Percentiles rank a stretch among this genome's conserved stretches.
Evolutionary conservation across 1,140 invertebrate species (phyloP).

Genomic region (Ostrea denselamellosa): DNA sequence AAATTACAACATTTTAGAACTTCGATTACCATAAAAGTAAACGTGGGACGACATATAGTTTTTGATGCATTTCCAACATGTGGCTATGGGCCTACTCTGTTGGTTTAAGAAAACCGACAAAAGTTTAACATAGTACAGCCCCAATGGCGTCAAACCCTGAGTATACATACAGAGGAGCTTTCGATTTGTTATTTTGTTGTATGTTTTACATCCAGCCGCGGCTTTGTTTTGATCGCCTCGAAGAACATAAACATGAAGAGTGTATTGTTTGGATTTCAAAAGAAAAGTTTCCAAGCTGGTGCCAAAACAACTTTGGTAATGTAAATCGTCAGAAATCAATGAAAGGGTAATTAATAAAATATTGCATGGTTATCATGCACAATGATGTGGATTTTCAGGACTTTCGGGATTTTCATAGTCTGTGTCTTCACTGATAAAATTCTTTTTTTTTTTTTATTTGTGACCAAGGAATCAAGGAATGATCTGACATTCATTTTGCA

Average conservation of each 20-base stretch:
- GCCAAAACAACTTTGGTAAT: neutral
- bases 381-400: neutral
- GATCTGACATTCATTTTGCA: too few relatives aligned
- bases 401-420: neutral
- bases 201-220: neutral
- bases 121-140: too few relatives aligned
- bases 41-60: too few relatives aligned
- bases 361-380: neutral
- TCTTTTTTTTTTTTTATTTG: too few relatives aligned
- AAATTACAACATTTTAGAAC: too few relatives aligned
- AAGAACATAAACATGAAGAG: neutral
- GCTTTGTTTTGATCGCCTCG: neutral
- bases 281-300: neutral
- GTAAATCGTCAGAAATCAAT: constrained; percentile 6
- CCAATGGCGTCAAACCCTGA: too few relatives aligned
- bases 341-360: neutral
- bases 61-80: too few relatives aligned
- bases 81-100: too few relatives aligned
- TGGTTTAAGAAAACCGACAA: too few relatives aligned
- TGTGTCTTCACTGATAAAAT: neutral
- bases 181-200: neutral
- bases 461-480: too few relatives aligned
- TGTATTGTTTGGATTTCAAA: constrained; percentile 23
- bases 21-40: too few relatives aligned
- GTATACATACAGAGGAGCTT: neutral